phyloP scores from a whole-genome alignment of 92 coral and sea anemone species.

The Nematostella vectensis region DNA sequence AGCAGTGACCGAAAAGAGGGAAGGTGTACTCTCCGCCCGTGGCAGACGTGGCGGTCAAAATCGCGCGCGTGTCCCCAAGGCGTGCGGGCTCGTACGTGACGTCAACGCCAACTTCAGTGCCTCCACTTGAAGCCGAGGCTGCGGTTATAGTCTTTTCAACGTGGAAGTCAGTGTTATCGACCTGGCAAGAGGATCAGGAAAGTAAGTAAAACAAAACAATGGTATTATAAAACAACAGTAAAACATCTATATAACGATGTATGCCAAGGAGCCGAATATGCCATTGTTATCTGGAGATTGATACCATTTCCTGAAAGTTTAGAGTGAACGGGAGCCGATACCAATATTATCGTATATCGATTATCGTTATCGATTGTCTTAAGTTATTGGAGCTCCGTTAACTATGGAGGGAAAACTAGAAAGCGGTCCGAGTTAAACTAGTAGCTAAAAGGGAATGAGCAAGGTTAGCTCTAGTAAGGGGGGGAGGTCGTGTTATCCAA shows the following conservation, averaged over 20 bases:
- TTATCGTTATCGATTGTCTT: too few relatives aligned
- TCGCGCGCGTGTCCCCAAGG: slow-evolving; percentile 92
- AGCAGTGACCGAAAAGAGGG: slow-evolving; percentile 91
- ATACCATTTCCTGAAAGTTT: too few relatives aligned
- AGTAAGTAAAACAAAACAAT: too few relatives aligned
- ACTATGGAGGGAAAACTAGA: too few relatives aligned
- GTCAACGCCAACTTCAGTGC: slow-evolving; percentile 92
- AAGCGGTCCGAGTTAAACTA: too few relatives aligned
- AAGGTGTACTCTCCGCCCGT: slow-evolving; percentile 91
- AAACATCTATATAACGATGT: too few relatives aligned
- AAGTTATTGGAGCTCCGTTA: too few relatives aligned
- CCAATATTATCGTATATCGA: too few relatives aligned
- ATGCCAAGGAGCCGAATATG: neutral
- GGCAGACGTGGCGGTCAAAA: slow-evolving; percentile 56
- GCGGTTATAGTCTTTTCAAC: slow-evolving; percentile 94
- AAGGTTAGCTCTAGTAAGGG: too few relatives aligned
- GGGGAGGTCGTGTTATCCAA: too few relatives aligned
- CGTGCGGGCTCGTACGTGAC: slow-evolving; percentile 92
- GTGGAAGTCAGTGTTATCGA: slow-evolving; percentile 90
- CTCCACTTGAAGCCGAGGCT: slow-evolving; percentile 99
- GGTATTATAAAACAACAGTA: neutral
- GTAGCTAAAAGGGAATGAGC: too few relatives aligned
- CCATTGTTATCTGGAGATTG: neutral
- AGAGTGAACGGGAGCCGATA: too few relatives aligned
- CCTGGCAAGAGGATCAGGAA: slow-evolving; percentile 37